phyloP scores from a whole-genome alignment of 2,113 vertebrate species.

The Aegithalos caudatus region DNA sequence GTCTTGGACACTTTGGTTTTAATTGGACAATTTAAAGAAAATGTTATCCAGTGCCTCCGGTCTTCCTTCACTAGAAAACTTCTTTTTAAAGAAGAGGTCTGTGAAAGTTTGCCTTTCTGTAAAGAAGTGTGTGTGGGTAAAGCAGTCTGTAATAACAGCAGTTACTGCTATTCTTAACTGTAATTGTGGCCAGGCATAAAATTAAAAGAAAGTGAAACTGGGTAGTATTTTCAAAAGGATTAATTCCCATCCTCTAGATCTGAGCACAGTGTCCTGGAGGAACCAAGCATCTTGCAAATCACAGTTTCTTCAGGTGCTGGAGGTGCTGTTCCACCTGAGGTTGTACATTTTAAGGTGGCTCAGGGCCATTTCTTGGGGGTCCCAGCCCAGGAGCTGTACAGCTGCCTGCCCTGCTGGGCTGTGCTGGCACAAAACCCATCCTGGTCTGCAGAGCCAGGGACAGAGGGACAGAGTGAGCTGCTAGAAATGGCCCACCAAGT shows the following conservation, averaged over 20 bases:
- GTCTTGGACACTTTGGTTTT: conserved; percentile 19
- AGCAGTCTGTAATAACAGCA: background rate
- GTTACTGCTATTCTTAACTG: background rate
- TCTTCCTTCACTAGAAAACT: background rate
- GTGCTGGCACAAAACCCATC: background rate
- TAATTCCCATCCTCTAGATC: background rate
- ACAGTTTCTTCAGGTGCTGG: background rate
- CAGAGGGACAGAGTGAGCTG: background rate
- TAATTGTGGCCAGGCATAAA: background rate
- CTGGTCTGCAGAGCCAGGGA: background rate
- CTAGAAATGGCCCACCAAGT: background rate
- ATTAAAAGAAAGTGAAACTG: background rate
- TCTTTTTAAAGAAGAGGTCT: background rate
- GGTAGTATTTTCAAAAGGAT: background rate
- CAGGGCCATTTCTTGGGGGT: background rate
- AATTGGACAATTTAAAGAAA: conserved; percentile 33
- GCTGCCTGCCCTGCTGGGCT: background rate
- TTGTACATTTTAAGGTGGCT: background rate
- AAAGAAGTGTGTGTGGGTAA: background rate
- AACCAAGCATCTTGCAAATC: background rate
- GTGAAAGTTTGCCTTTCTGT: background rate
- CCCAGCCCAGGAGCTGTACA: background rate
- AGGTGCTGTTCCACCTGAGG: background rate
- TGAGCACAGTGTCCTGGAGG: background rate
- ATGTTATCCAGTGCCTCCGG: background rate